Percentiles rank a stretch among this genome's conserved stretches.
phyloP scores from a whole-genome alignment of 2,113 vertebrate genomes.

The Aplodontia rufa region DNA sequence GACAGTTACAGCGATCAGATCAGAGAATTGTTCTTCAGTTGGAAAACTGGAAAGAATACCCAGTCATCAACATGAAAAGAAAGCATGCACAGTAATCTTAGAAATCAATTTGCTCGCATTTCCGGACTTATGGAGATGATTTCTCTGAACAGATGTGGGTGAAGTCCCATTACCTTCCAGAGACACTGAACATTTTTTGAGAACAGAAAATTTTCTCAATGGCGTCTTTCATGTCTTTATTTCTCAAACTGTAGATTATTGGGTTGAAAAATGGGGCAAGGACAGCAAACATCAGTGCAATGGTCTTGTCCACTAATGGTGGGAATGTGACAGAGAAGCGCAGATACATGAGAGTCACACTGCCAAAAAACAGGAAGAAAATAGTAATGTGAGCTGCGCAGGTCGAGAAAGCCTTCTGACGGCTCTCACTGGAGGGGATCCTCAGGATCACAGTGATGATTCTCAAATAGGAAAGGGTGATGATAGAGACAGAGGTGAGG shows the following conservation, averaged over 20 bases:
- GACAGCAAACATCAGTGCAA: conserved; percentile 72
- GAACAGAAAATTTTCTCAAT: conserved; percentile 53
- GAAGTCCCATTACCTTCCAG: neutral
- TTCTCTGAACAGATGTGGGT: neutral
- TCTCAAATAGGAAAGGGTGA: conserved; percentile 69
- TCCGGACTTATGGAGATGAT: neutral
- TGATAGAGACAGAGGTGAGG: conserved; percentile 64
- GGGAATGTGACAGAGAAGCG: conserved; percentile 52
- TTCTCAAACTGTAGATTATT: conserved; percentile 76
- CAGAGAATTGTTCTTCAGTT: neutral
- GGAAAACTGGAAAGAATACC: neutral
- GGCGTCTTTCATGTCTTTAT: conserved; percentile 74
- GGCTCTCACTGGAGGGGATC: conserved; percentile 64
- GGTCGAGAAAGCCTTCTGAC: conserved; percentile 75
- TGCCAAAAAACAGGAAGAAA: conserved; percentile 60
- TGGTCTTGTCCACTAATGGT: conserved; percentile 45
- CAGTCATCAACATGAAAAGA: neutral
- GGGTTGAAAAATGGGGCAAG: conserved; percentile 75
- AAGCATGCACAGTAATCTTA: neutral
- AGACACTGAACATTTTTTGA: neutral
- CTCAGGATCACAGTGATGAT: conserved; percentile 67
- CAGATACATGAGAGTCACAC: conserved; percentile 41
- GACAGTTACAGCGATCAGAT: too few relatives aligned
- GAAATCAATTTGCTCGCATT: neutral
- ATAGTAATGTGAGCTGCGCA: conserved; percentile 72